Evolutionary conservation across 1,140 invertebrate species (phyloP).

Genomic region (Charaxes varanes): DNA sequence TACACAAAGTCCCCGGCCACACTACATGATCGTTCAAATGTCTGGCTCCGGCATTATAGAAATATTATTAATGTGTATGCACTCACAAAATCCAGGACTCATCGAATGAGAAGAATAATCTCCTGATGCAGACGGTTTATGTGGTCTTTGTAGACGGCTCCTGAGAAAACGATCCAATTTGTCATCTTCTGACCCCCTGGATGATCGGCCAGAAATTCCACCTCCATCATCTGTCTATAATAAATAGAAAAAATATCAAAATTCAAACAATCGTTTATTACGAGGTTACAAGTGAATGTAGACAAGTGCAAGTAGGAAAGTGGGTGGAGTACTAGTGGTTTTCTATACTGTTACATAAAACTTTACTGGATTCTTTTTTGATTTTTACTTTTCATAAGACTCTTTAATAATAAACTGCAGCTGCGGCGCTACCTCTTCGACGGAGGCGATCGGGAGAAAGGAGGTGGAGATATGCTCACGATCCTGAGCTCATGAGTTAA

Average conservation of each 20-base stretch:
- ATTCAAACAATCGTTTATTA: conserved; percentile 1
- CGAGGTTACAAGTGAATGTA: background rate
- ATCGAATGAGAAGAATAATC: conserved; percentile 62
- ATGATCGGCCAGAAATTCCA: conserved; percentile 55
- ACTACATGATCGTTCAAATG: too few relatives aligned
- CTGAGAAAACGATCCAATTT: conserved; percentile 67
- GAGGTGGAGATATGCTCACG: too few relatives aligned
- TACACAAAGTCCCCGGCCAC: too few relatives aligned
- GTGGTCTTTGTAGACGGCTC: conserved; percentile 61
- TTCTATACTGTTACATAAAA: too few relatives aligned
- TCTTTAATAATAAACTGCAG: too few relatives aligned
- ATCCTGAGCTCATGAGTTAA: too few relatives aligned
- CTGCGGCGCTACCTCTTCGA: too few relatives aligned
- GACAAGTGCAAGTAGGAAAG: background rate
- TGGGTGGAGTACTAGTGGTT: too few relatives aligned
- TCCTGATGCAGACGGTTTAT: conserved; percentile 55
- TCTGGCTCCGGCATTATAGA: too few relatives aligned
- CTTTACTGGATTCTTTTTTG: too few relatives aligned
- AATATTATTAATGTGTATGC: background rate
- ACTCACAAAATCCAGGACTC: conserved; percentile 65
- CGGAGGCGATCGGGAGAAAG: too few relatives aligned
- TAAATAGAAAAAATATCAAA: background rate
- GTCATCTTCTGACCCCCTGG: conserved; percentile 63
- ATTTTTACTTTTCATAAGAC: too few relatives aligned
- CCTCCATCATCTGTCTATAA: conserved; percentile 79